A percentile compares a stretch with the other conserved stretches of the same genome.
phyloP scores from a whole-genome alignment of 2,888 invertebrate genomes.

The Agonum fuliginosum region DNA sequence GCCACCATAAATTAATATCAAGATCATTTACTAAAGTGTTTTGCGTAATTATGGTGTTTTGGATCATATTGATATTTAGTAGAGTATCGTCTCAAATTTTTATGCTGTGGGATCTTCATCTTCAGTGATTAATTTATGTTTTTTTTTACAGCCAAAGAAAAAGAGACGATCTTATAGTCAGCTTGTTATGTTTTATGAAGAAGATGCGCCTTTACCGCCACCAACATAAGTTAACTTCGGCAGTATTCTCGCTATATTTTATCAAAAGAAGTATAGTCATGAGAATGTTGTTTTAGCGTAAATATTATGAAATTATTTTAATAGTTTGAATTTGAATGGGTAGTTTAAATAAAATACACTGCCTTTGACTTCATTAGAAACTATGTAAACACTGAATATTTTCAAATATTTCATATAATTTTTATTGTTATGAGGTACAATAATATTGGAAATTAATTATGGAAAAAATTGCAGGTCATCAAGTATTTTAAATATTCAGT shows the following conservation, averaged over 20 bases:
- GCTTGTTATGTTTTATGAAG: constrained; percentile 82
- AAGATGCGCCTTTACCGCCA: constrained; percentile 81
- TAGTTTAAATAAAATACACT: constrained; percentile 15
- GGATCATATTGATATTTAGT: no score
- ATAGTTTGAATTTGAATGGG: constrained; percentile 26
- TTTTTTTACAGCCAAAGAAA: constrained; percentile 70
- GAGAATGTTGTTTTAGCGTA: neutral
- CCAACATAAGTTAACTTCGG: constrained; percentile 63
- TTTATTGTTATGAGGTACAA: neutral
- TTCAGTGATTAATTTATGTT: neutral
- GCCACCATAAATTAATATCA: no score
- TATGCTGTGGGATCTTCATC: no score
- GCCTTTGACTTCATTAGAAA: constrained; percentile 35
- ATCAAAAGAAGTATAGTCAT: neutral
- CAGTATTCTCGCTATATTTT: neutral
- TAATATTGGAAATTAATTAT: neutral
- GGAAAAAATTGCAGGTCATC: no score
- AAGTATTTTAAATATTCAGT: constrained; percentile 21
- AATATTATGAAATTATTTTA: neutral
- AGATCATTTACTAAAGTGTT: no score
- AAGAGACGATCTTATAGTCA: constrained; percentile 75
- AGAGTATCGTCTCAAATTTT: no score
- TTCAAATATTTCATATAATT: neutral
- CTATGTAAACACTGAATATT: constrained; percentile 40
- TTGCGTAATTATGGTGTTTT: no score